Evolutionary conservation across 1,140 invertebrate genomes (phyloP).

Genomic region (Vanessa atalanta): DNA sequence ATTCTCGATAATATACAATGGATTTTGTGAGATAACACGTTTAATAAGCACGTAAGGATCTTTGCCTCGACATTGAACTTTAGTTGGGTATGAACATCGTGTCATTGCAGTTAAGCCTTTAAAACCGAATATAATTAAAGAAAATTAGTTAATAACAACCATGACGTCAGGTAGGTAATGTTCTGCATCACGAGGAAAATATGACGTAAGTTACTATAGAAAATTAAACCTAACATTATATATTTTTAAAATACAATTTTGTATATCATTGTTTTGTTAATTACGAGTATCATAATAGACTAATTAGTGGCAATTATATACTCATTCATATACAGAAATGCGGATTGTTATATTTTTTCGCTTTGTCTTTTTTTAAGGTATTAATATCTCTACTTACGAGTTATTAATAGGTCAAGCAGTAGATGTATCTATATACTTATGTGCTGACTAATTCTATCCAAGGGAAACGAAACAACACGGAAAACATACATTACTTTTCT

Average conservation of each 20-base stretch:
- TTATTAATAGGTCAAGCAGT: too few relatives aligned
- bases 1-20: too few relatives aligned
- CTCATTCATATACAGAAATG: not conserved
- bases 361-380: not conserved
- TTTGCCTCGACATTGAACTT: constrained; percentile 25
- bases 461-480: too few relatives aligned
- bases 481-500: too few relatives aligned
- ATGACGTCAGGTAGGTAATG: constrained; percentile 34
- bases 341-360: not conserved
- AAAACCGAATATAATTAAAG: constrained; percentile 21
- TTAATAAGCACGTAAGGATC: not conserved
- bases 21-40: not conserved
- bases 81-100: constrained; percentile 24
- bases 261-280: not conserved
- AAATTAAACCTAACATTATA: constrained; percentile 13
- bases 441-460: too few relatives aligned
- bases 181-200: constrained; percentile 25
- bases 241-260: constrained; percentile 16
- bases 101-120: constrained; percentile 22
- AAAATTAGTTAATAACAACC: constrained; percentile 16
- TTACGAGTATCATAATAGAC: constrained; percentile 14
- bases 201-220: constrained; percentile 15
- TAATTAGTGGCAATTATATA: constrained; percentile 14
- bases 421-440: too few relatives aligned
- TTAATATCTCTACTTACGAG: not conserved